Evolutionary conservation across 2,888 invertebrate species (phyloP).

Genomic region (Campaea margaritaria): DNA sequence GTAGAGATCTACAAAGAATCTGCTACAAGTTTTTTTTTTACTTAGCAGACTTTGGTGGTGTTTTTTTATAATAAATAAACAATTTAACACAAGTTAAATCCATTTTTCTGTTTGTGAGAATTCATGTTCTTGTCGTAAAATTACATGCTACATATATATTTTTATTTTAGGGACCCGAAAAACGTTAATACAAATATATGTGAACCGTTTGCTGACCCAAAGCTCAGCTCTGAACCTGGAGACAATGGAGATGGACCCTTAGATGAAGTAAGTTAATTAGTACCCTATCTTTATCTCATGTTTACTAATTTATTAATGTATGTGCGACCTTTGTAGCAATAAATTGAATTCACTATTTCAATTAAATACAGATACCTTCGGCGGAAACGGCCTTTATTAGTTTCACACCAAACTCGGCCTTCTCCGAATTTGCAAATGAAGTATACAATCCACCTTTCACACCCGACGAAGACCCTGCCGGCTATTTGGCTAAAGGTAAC

Average conservation of each 20-base stretch:
- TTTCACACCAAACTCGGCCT: slow-evolving; percentile 88
- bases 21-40: too few species aligned
- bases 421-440: slow-evolving; percentile 92
- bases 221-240: slow-evolving; percentile 56
- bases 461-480: slow-evolving; percentile 74
- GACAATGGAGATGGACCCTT: slow-evolving; percentile 52
- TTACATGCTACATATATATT: neutral
- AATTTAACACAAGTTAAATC: too few species aligned
- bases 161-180: slow-evolving; percentile 64
- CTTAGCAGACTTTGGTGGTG: too few species aligned
- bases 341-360: too few species aligned
- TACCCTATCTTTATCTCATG: neutral
- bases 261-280: slow-evolving; percentile 58
- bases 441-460: slow-evolving; percentile 89
- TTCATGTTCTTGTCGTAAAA: neutral
- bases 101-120: neutral
- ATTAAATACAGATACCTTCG: slow-evolving; percentile 80
- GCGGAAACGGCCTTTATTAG: slow-evolving; percentile 92
- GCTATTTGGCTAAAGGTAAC: slow-evolving; percentile 67
- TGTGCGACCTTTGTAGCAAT: neutral
- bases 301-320: too few species aligned
- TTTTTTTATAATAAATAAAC: too few species aligned
- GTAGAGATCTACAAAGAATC: too few species aligned
- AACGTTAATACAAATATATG: slow-evolving; percentile 74
- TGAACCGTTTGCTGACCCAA: slow-evolving; percentile 74